A percentile compares a stretch with the other conserved stretches of the same genome.
phyloP scores from a whole-genome alignment of 2,797 vertebrate genomes.

The Percopsis omiscomaycus region DNA sequence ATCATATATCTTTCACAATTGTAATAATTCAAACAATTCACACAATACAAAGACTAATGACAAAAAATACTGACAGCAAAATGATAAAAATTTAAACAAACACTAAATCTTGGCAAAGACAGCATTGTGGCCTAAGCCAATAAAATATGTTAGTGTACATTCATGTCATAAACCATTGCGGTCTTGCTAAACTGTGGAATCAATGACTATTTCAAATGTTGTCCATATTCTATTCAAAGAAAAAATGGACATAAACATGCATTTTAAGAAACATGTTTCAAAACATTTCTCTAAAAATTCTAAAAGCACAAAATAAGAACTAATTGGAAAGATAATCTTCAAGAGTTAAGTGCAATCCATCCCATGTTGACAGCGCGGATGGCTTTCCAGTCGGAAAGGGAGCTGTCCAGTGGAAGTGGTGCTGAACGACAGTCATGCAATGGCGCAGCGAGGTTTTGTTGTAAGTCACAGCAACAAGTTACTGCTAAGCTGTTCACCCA shows the following conservation, averaged over 20 bases:
- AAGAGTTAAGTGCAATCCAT: conserved; percentile 78
- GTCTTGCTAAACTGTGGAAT: conserved; percentile 46
- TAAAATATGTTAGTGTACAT: conserved; percentile 72
- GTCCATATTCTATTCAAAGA: conserved; percentile 65
- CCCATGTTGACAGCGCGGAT: conserved; percentile 61
- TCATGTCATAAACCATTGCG: conserved; percentile 72
- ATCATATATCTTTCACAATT: conserved; percentile 82
- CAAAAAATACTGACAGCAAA: conserved; percentile 79
- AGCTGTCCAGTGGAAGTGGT: conserved; percentile 78
- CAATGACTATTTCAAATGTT: conserved; percentile 65
- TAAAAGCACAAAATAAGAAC: conserved; percentile 79
- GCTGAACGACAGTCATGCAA: conserved; percentile 78
- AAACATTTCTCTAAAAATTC: conserved; percentile 77
- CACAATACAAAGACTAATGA: conserved; percentile 83
- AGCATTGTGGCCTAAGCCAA: conserved; percentile 74
- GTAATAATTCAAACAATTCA: conserved; percentile 77
- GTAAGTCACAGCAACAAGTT: conserved; percentile 62
- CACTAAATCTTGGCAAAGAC: conserved; percentile 74
- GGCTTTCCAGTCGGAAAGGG: conserved; percentile 61
- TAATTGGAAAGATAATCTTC: conserved; percentile 73
- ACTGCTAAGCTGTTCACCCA: conserved; percentile 49
- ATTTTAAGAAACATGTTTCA: conserved; percentile 75
- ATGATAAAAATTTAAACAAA: conserved; percentile 74
- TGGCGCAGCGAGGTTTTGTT: conserved; percentile 56
- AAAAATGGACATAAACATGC: conserved; percentile 82